phyloP scores from a whole-genome alignment of 2,888 invertebrate species.

The Chironomus tentans region DNA sequence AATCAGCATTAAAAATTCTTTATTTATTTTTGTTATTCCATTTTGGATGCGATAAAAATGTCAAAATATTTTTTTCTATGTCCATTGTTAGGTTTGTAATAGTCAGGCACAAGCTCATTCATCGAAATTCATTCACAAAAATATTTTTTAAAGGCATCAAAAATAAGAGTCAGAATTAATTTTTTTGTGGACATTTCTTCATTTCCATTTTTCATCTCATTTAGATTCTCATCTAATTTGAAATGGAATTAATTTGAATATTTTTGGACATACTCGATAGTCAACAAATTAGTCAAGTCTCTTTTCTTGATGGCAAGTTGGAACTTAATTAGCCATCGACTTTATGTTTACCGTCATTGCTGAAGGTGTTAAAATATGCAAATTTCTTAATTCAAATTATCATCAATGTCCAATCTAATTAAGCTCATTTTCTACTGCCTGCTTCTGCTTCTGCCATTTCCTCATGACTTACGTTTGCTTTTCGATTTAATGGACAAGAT shows the following conservation, averaged over 20 bases:
- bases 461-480: neutral
- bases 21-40: neutral
- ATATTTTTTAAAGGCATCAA: neutral
- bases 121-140: neutral
- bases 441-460: neutral
- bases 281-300: no score
- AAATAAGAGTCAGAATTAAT: no score
- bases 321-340: neutral
- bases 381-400: neutral
- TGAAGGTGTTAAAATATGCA: neutral
- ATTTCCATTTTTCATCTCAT: neutral
- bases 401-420: neutral
- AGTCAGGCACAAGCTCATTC: neutral
- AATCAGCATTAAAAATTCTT: neutral
- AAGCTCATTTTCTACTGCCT: neutral
- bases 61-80: neutral
- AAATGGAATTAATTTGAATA: neutral
- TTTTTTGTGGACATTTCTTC: no score
- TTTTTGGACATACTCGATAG: neutral
- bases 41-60: neutral
- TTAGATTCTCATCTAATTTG: neutral
- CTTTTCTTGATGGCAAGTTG: neutral
- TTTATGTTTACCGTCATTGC: neutral
- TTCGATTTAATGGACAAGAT: neutral
- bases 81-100: neutral